Percentiles rank a stretch among this genome's conserved stretches.
Evolutionary conservation across 1,140 invertebrate species (phyloP).

Genomic region (Physella acuta): DNA sequence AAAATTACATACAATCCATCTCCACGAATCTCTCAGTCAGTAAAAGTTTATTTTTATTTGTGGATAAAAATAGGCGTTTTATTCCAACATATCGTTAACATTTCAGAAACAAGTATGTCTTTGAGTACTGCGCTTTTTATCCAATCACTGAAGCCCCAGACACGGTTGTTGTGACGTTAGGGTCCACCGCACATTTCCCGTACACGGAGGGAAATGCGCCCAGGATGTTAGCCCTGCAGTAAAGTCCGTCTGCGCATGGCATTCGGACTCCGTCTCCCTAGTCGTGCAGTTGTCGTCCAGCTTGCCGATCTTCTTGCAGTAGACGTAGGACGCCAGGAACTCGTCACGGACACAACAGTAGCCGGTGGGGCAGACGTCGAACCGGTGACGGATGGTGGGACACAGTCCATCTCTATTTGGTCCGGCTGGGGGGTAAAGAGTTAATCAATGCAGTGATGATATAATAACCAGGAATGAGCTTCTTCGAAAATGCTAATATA

Average conservation of each 20-base stretch:
- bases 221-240: constrained; percentile 33
- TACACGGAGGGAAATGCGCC: constrained; percentile 1
- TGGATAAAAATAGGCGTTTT: too few relatives aligned
- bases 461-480: not conserved
- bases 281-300: constrained; percentile 28
- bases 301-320: constrained; percentile 36
- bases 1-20: too few relatives aligned
- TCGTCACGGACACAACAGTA: constrained; percentile 42
- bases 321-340: constrained; percentile 34
- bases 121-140: not conserved
- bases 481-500: too few relatives aligned
- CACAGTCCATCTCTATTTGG: not conserved
- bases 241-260: constrained; percentile 26
- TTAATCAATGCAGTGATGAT: not conserved
- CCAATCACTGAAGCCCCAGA: not conserved
- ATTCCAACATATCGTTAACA: too few relatives aligned
- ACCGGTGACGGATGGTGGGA: constrained; percentile 8
- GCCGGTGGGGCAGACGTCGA: constrained; percentile 27
- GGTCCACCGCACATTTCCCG: not conserved
- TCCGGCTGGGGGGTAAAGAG: not conserved
- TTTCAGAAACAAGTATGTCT: too few relatives aligned
- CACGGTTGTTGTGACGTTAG: not conserved
- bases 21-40: too few relatives aligned
- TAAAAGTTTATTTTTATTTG: too few relatives aligned
- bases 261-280: constrained; percentile 25